Evolutionary conservation across 2,113 vertebrate genomes (phyloP), one percentile per base, ranked within the genome.

Genomic region (Catharus fuscescens): DNA sequence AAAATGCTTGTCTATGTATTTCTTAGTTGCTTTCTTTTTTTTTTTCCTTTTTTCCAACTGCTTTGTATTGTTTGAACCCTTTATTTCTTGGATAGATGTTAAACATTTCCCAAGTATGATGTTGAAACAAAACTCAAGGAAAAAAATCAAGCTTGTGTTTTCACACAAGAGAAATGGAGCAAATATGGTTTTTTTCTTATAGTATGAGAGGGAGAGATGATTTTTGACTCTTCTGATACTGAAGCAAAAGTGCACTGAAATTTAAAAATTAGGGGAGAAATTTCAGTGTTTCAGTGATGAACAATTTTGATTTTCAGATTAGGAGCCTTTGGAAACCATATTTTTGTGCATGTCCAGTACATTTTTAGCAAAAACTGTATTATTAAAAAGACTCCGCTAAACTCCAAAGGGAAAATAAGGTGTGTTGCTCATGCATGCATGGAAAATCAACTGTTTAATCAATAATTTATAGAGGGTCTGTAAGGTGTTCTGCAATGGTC

Each of bases 361-460:
- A 42, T 90, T 94, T 90, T 88, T 44, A 92, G 59, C 34, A 54
- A 77, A 93, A 83, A 23, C 36, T 80, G 5, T 90, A 10, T 44
- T 62, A 86, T 66, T 17, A 88, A 9, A 50, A 88, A 47, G 21
- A 65, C 71, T 83, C 80, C 92, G 54, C 71, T 83, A 54, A 88
- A 47, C n/a, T 95, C 79, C 62, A 83, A 90, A 88, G 44, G 38
- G 38, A 83, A 62, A 59, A 80, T 70, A 73, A 90, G 67, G 86
- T 92, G 29, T 86, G 72, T 62, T 83, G 72, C 44, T 90, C 60
- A 64, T 54, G 64, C 82, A 92, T 88, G 91, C 80, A 70, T 95
- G 56, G 50, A 90, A 93, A 76, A 94, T 90, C 67, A 80, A 47
- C 60, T 80, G 17, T 88, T 96, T 78, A 78, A 71, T 95, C 67